Evolutionary conservation across 2,797 vertebrate species (phyloP).

Genomic region (Mormyrops boulengeri): DNA sequence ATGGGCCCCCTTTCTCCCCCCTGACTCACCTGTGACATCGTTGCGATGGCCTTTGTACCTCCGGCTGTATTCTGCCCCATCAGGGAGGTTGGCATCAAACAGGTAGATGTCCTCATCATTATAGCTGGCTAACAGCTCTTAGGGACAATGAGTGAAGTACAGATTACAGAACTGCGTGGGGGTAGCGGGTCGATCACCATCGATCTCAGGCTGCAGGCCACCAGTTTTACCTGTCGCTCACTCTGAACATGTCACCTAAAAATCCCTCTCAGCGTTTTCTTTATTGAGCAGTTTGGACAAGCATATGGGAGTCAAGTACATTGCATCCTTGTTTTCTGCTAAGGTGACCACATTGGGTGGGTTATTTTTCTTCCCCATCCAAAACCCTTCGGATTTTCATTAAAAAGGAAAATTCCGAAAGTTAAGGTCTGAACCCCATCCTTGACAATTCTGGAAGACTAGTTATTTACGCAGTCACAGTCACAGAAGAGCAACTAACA

Average conservation of each 20-base stretch:
- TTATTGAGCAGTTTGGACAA: not conserved
- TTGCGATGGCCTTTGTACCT: conserved; percentile 93
- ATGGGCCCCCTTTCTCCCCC: no score
- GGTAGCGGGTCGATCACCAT: not conserved
- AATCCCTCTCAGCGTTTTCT: not conserved
- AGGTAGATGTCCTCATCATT: conserved; percentile 96
- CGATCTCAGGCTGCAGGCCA: not conserved
- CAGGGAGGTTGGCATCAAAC: conserved; percentile 86
- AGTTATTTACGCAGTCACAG: not conserved
- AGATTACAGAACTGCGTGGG: not conserved
- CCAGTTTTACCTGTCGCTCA: not conserved
- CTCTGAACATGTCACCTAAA: not conserved
- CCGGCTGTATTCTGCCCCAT: conserved; percentile 80
- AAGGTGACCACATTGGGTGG: not conserved
- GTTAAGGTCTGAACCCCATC: not conserved
- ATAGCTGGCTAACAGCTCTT: conserved; percentile 90
- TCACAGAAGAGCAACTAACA: not conserved
- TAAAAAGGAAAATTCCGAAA: not conserved
- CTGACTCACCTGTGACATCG: conserved; percentile 80
- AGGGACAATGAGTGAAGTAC: not conserved
- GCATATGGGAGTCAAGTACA: not conserved
- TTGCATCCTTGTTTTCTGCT: not conserved
- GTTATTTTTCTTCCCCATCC: not conserved
- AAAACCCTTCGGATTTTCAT: not conserved
- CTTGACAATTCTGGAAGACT: not conserved